Base-by-base conservation (phyloP, 2,888 invertebrate genomes). In the Biston stratarius region DNA sequence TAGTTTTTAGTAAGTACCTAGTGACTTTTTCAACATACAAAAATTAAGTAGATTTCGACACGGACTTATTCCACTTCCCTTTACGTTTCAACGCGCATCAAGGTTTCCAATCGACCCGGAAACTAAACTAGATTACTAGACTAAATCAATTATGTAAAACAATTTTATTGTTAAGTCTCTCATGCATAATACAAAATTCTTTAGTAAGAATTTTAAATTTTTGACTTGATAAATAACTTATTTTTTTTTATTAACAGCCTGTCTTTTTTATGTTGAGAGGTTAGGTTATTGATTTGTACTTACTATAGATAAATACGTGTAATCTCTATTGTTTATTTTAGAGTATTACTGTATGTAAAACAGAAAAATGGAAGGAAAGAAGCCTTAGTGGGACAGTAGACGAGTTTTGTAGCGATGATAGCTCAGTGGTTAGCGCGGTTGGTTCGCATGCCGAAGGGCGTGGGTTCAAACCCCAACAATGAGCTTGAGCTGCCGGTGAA, bases 51-150 rank as follows among this genome's bases (percentile, higher is more conserved):
- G 70, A 78, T 80, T 84, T 79, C 73, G 77, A 74, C 76, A 71
- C 73, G 74, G 73, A 79, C 77, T 70, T 75, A 77, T 75, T 79
- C 49, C 49, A 75, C 78, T 84, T 83, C 83, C 83, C 79, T 79
- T 78, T 79, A 77, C 70, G 67, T 70, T 70, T 73, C 66, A 71
- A 74, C 74, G 77, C 70, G 79, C 79, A 80, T 83, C 81, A 85
- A 85, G 81, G 79, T 78, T 81, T 72, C 67, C 58, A 67, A 74
- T 77, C 57, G 69, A 79, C 76, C 74, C 72, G 77, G 77, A 78
- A 79, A 77, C 74, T 67, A 72, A 74, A 77, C 71, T 73, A 70
- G 67, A 67, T 69, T 70, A 61, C 67, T 74, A 66, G 70, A 11
- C 62, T 67, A 67, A 67, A 42, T 42, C 47, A 62, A 69, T 63